phyloP scores from a whole-genome alignment of 1,140 invertebrate genomes.

The Leptopilina clavipes region DNA sequence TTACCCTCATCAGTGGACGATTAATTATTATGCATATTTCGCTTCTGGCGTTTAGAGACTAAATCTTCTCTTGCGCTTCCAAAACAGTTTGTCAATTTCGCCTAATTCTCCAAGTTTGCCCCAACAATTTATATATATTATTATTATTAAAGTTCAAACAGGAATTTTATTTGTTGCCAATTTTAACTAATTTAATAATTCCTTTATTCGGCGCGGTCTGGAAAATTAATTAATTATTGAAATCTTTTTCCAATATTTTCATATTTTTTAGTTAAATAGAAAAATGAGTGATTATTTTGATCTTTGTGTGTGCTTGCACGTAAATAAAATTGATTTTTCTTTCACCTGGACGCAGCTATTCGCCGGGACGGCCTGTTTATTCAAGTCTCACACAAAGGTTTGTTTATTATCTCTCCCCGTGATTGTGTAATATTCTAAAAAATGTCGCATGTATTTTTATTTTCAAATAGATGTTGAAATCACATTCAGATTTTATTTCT shows the following conservation, averaged over 20 bases:
- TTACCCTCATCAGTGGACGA: constrained; percentile 49
- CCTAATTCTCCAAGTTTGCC: neutral
- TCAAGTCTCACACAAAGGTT: constrained; percentile 74
- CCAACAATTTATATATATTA: neutral
- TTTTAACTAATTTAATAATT: too few species aligned
- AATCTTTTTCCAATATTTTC: too few species aligned
- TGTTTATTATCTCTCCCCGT: constrained; percentile 54
- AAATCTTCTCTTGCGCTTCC: neutral
- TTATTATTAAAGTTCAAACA: neutral
- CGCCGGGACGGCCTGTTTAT: constrained; percentile 74
- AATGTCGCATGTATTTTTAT: too few species aligned
- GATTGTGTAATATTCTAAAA: too few species aligned
- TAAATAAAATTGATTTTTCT: constrained; percentile 52
- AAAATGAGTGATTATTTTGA: too few species aligned
- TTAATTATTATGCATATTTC: constrained; percentile 44
- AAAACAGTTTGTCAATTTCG: constrained; percentile 18
- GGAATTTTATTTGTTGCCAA: too few species aligned
- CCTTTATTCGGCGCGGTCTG: too few species aligned
- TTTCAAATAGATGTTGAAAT: too few species aligned
- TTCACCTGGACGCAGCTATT: constrained; percentile 73
- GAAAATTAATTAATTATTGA: too few species aligned
- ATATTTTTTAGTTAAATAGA: too few species aligned
- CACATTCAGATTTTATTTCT: too few species aligned
- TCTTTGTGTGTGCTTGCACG: too few species aligned
- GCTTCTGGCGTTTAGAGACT: neutral